phyloP scores from a whole-genome alignment of 2,888 invertebrate genomes.

The Hemistola chrysoprasaria region DNA sequence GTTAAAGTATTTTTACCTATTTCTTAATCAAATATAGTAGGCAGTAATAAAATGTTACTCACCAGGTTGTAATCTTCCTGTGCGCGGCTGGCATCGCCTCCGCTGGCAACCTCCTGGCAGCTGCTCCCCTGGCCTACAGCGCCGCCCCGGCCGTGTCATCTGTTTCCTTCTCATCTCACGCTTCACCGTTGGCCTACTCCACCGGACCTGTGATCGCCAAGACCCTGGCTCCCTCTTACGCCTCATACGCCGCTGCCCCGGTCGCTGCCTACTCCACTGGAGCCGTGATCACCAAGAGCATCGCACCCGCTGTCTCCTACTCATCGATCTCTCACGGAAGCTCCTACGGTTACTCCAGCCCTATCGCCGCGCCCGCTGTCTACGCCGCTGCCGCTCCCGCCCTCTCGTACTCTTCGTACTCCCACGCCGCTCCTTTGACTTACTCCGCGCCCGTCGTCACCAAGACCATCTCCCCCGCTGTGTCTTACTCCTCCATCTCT shows the following conservation, averaged over 20 bases:
- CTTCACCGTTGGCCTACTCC: slow-evolving; percentile 66
- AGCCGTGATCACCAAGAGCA: slow-evolving; percentile 45
- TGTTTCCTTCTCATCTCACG: slow-evolving; percentile 59
- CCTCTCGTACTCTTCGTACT: slow-evolving; percentile 42
- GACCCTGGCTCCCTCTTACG: slow-evolving; percentile 40
- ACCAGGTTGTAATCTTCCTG: slow-evolving; percentile 78
- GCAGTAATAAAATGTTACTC: slow-evolving; percentile 10
- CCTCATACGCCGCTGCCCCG: slow-evolving; percentile 41
- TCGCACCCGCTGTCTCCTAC: slow-evolving; percentile 54
- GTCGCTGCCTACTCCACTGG: slow-evolving; percentile 43
- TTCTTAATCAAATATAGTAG: neutral
- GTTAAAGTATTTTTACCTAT: no score
- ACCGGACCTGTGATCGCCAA: slow-evolving; percentile 74
- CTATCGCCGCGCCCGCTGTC: slow-evolving; percentile 11
- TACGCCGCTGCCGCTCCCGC: slow-evolving; percentile 49
- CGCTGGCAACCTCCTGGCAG: slow-evolving; percentile 80
- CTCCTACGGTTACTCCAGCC: slow-evolving; percentile 26
- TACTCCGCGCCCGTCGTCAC: slow-evolving; percentile 59
- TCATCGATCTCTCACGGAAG: slow-evolving; percentile 30
- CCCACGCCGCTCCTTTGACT: slow-evolving; percentile 42
- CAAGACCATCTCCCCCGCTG: slow-evolving; percentile 51
- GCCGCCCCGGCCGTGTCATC: slow-evolving; percentile 54
- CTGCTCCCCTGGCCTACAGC: slow-evolving; percentile 56
- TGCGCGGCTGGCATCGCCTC: slow-evolving; percentile 83
- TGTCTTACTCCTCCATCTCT: slow-evolving; percentile 58